These are phyloP conservation scores for Seladonia tumulorum DNA, from an alignment of 2,888 invertebrate genomes.

Conservation along the genomic window DNA sequence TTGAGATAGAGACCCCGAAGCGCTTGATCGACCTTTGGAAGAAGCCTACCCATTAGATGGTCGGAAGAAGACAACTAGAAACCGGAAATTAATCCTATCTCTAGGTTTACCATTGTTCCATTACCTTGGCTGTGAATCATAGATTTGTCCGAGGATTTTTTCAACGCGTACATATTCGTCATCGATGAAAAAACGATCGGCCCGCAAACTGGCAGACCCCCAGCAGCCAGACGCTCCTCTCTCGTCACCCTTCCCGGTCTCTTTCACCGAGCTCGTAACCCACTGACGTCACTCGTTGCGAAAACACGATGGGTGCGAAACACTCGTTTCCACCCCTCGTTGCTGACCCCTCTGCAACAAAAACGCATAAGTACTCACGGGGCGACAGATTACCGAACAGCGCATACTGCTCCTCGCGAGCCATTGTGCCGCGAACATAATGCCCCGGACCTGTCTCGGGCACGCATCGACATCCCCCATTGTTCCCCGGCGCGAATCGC, in stretches of 20 bases:
- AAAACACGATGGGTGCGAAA: conserved; percentile 61
- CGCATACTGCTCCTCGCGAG: conserved; percentile 67
- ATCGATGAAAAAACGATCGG: background rate
- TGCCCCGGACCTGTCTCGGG: conserved; percentile 80
- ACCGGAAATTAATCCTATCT: no score
- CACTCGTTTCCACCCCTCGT: conserved; percentile 57
- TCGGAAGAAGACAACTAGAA: no score
- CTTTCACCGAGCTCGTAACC: conserved; percentile 25
- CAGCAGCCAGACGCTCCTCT: background rate
- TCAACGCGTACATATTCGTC: background rate
- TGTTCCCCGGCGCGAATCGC: conserved; percentile 76
- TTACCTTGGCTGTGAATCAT: background rate
- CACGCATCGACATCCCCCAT: conserved; percentile 77
- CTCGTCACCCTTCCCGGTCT: conserved; percentile 24
- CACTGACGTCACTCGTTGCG: conserved; percentile 66
- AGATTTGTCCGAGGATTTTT: background rate
- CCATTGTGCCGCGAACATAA: conserved; percentile 75
- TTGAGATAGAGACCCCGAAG: no score
- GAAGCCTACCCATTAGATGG: no score
- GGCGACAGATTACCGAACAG: conserved; percentile 79
- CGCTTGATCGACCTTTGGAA: no score
- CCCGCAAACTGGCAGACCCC: background rate
- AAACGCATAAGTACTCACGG: conserved; percentile 56
- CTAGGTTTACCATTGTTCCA: background rate
- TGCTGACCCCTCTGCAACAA: conserved; percentile 12